phyloP scores from a whole-genome alignment of 2,888 invertebrate species.

The Argynnis bischoffii region DNA sequence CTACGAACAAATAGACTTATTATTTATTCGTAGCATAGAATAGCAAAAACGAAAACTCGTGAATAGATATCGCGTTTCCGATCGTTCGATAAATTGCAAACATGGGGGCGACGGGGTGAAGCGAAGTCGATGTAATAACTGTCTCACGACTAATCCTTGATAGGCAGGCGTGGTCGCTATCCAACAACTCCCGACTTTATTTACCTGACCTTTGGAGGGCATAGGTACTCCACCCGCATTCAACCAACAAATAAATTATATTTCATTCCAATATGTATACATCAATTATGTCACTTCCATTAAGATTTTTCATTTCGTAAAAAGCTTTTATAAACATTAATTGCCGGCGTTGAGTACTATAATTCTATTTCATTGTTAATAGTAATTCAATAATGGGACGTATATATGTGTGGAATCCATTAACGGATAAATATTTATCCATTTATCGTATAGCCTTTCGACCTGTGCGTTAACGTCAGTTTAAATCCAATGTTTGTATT shows the following conservation, averaged over 20 bases:
- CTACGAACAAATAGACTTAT: too few relatives aligned
- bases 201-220: constrained; percentile 49
- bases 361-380: constrained; percentile 19
- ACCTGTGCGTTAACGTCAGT: constrained; percentile 50
- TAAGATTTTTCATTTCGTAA: constrained; percentile 21
- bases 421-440: constrained; percentile 70
- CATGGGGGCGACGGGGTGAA: constrained; percentile 37
- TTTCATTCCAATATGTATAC: constrained; percentile 3
- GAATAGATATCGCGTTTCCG: constrained; percentile 60
- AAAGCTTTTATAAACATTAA: constrained; percentile 28
- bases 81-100: constrained; percentile 54
- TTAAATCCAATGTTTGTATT: constrained; percentile 8
- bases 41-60: constrained; percentile 10
- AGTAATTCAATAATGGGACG: constrained; percentile 42
- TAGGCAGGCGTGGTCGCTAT: constrained; percentile 43
- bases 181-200: constrained; percentile 49
- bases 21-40: not conserved
- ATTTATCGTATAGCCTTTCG: constrained; percentile 56
- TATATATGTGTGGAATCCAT: constrained; percentile 59
- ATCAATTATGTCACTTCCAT: constrained; percentile 15
- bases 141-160: constrained; percentile 59
- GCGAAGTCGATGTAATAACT: constrained; percentile 54
- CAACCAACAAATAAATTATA: constrained; percentile 19
- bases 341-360: not conserved
- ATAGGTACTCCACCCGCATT: constrained; percentile 36